Conservation (phyloP, 2,888 invertebrate genomes). For the Mesochorus sp. region DNA sequence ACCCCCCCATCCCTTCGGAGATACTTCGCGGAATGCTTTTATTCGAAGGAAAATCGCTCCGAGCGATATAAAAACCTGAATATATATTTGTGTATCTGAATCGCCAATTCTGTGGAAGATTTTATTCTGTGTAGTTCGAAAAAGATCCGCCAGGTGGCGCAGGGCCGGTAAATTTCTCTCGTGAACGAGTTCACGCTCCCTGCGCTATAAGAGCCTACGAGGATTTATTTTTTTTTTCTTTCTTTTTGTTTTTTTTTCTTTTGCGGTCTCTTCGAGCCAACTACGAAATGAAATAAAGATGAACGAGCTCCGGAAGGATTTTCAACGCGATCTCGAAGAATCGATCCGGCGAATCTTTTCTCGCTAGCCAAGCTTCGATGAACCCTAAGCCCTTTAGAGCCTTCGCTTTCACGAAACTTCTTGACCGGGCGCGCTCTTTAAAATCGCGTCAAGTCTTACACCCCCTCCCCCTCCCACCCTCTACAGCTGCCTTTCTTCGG, state of each 20-base stretch:
- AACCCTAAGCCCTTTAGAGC: slow-evolving; percentile 5
- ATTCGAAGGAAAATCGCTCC: slow-evolving; percentile 64
- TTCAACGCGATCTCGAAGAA: slow-evolving; percentile 22
- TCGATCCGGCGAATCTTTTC: slow-evolving; percentile 33
- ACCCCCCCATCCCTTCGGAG: slow-evolving; percentile 12
- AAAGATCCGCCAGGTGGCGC: not conserved
- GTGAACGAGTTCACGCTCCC: too few relatives aligned
- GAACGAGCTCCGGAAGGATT: slow-evolving; percentile 22
- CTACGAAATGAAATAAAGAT: slow-evolving; percentile 6
- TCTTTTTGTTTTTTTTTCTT: too few relatives aligned
- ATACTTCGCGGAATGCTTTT: slow-evolving; percentile 63
- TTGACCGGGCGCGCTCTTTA: slow-evolving; percentile 51
- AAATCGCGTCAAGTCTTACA: slow-evolving; percentile 23
- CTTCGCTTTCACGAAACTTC: slow-evolving; percentile 42
- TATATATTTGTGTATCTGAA: not conserved
- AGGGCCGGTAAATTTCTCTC: too few relatives aligned
- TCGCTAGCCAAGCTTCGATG: not conserved
- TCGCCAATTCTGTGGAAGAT: not conserved
- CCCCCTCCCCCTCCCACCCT: too few relatives aligned
- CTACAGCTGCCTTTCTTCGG: too few relatives aligned
- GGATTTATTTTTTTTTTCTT: too few relatives aligned
- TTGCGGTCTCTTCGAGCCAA: too few relatives aligned
- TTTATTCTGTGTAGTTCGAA: not conserved
- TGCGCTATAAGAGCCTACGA: too few relatives aligned
- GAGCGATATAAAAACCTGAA: not conserved